Base-by-base conservation (phyloP, 2,113 vertebrate species). In the Uropsilus gracilis region DNA sequence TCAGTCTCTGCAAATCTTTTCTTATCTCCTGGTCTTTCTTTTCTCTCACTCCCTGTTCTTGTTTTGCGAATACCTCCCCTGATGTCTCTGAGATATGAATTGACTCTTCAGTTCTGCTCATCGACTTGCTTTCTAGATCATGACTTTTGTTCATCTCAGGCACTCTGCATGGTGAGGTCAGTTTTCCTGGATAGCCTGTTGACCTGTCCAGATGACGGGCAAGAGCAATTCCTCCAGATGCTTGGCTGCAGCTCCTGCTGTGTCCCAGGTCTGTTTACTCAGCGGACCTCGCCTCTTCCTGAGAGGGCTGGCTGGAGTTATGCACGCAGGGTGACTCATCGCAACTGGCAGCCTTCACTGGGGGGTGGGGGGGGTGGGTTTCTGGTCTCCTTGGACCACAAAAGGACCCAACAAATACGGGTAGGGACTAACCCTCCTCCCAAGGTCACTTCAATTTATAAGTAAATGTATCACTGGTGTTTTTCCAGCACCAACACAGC, bases 271-370 rank as follows among this genome's bases (percentile, higher is more conserved):
- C 59, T 95, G 64, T 86, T 92, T 96, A 73, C 57, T 83, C 57
- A 61, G 76, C 71, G 42, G 46, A 86, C 86, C 81, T 34, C 72
- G 4, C 89, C 86, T 72, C 39, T 90, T 94, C 94, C 82, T 24
- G 44, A 37, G 91, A 94, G 94, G 76, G 2, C 64, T 71, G 72
- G 28, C 76, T 64, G 16, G 3, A 26, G 39, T 17, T 55, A 76
- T 34, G 14, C 32, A 4, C 10, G 11, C 5, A 28, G 30, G 11
- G 6, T 86, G 94, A 95, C 77, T 95, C 92, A 95, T 4, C 4
- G 11, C 44, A 39, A 42, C 50, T 28, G 8, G 6, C 68, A 85
- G 53, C 26, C 76, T 63, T 64, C 72, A 7, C 46, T 53, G 32
- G 26, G 63, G 34, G 71, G n/a, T n/a, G n/a, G n/a, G n/a, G n/a